A percentile compares a stretch with the other conserved stretches of the same genome.
phyloP scores from a whole-genome alignment of 1,140 invertebrate species.

The Macrotrachela quadricornifera region DNA sequence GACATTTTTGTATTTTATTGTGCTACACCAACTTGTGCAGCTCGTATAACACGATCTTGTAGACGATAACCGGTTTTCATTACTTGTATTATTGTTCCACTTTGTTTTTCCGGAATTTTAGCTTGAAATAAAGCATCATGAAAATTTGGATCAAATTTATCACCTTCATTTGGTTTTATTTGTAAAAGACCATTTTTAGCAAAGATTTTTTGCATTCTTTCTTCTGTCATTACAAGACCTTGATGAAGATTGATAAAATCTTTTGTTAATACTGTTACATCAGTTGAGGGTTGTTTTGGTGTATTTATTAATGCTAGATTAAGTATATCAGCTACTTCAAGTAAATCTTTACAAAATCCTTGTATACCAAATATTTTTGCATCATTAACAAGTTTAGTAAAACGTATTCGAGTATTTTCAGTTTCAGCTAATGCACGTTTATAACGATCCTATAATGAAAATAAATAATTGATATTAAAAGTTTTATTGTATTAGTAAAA shows the following conservation, averaged over 20 bases:
- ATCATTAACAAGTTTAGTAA: constrained; percentile 76
- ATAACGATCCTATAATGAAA: constrained; percentile 50
- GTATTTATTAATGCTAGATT: constrained; percentile 8
- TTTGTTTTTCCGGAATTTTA: constrained; percentile 45
- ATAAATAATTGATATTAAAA: no score
- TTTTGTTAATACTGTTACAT: constrained; percentile 12
- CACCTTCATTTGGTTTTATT: constrained; percentile 55
- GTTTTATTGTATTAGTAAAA: constrained; percentile 23
- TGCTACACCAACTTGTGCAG: constrained; percentile 83
- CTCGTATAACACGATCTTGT: constrained; percentile 69
- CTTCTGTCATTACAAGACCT: constrained; percentile 69
- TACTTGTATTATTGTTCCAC: constrained; percentile 67
- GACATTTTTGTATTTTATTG: neutral
- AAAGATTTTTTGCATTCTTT: constrained; percentile 63
- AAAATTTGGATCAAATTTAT: constrained; percentile 85
- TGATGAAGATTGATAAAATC: constrained; percentile 69
- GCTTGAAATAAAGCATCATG: constrained; percentile 89
- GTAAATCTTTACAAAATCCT: constrained; percentile 81
- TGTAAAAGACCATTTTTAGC: constrained; percentile 60
- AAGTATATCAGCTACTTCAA: constrained; percentile 73
- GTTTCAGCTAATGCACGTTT: constrained; percentile 72
- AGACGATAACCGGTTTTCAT: constrained; percentile 87
- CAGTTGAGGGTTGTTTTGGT: constrained; percentile 13
- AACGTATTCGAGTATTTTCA: constrained; percentile 65
- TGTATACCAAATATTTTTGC: constrained; percentile 87